phyloP scores from a whole-genome alignment of 2,797 vertebrate species.

The Microchirus variegatus region DNA sequence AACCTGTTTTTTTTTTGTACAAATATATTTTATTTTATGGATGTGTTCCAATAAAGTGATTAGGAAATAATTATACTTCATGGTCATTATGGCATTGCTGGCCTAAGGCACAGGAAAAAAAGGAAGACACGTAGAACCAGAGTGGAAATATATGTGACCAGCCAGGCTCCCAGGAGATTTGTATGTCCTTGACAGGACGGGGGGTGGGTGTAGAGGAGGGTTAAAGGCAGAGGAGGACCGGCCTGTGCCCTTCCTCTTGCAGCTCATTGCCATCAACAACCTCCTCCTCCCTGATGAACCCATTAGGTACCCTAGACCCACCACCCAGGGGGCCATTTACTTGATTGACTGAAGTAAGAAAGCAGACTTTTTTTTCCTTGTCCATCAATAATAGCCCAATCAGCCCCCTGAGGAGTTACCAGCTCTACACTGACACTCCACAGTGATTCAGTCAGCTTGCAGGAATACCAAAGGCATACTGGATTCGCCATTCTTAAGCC shows the following conservation, averaged over 20 bases:
- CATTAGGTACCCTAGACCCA: constrained; percentile 76
- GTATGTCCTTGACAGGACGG: constrained; percentile 45
- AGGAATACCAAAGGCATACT: constrained; percentile 38
- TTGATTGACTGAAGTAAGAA: constrained; percentile 82
- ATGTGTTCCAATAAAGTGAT: no score
- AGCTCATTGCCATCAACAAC: constrained; percentile 59
- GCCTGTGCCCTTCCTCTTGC: constrained; percentile 32
- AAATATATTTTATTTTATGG: no score
- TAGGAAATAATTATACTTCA: no score
- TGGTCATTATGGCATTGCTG: no score
- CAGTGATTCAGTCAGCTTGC: constrained; percentile 54
- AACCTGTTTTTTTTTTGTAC: no score
- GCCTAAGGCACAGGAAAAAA: no score
- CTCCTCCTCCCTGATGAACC: constrained; percentile 75
- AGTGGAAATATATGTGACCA: constrained; percentile 18
- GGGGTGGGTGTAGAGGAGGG: constrained; percentile 1
- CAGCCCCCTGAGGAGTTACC: constrained; percentile 70
- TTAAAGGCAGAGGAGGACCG: constrained; percentile 48
- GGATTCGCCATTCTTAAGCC: constrained; percentile 30
- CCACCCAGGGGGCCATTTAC: constrained; percentile 76
- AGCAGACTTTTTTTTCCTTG: constrained; percentile 71
- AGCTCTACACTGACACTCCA: constrained; percentile 59
- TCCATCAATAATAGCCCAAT: constrained; percentile 81
- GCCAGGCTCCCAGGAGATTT: constrained; percentile 25
- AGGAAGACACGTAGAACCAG: no score